A percentile compares a stretch with the other conserved stretches of the same genome.
These are phyloP conservation scores for Dascillus cervinus DNA, from an alignment of 2,888 invertebrate genomes.

Conservation along the genomic window DNA sequence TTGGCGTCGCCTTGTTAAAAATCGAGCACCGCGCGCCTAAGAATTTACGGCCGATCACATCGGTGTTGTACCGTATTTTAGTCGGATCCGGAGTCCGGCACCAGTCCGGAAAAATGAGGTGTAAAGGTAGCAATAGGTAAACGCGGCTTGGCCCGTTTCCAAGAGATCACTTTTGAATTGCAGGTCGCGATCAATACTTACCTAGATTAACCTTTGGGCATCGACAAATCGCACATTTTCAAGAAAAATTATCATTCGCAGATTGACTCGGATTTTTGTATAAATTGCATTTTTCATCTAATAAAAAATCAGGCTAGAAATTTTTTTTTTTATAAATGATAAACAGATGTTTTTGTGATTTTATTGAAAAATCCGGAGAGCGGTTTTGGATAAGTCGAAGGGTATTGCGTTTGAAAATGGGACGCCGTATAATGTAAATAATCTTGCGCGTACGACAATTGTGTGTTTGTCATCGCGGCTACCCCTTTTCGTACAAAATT, in stretches of 20 bases:
- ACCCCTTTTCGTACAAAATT: constrained; percentile 36
- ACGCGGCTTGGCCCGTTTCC: constrained; percentile 15
- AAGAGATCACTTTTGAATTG: constrained; percentile 14
- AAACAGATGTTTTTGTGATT: no score
- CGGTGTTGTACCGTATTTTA: constrained; percentile 13
- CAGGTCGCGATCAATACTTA: constrained; percentile 15
- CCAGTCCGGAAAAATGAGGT: constrained; percentile 9
- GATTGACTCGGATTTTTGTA: no score
- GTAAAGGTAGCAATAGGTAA: constrained; percentile 16
- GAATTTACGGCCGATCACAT: constrained; percentile 12
- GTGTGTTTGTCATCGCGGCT: constrained; percentile 37
- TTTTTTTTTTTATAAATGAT: no score
- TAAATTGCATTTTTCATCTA: no score
- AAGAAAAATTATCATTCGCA: no score
- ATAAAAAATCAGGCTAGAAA: no score
- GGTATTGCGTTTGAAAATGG: no score
- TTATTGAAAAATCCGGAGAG: no score
- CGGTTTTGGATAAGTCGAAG: no score
- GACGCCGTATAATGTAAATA: no score
- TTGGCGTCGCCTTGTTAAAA: constrained; percentile 6
- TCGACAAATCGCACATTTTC: constrained; percentile 9
- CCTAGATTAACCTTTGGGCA: constrained; percentile 22
- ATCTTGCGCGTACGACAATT: constrained; percentile 19
- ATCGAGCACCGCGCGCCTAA: constrained; percentile 7
- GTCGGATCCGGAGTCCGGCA: constrained; percentile 13